phyloP scores from a whole-genome alignment of 1,140 invertebrate genomes.

The Eubasilissa regina region DNA sequence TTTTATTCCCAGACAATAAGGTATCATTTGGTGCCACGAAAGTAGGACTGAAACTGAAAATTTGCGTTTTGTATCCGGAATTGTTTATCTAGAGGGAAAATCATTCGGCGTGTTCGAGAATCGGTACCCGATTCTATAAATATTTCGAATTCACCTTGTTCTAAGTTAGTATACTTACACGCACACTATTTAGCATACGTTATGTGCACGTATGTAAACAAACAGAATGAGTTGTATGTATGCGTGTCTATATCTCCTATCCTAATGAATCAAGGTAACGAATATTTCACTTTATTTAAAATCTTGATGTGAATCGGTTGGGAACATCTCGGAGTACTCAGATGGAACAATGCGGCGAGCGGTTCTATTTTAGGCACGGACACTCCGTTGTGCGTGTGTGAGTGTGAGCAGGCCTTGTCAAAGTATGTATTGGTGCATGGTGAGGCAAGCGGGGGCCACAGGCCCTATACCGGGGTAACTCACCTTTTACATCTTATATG shows the following conservation, averaged over 20 bases:
- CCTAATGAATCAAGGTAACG: too few species aligned
- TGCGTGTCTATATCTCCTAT: too few species aligned
- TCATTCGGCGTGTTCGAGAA: too few species aligned
- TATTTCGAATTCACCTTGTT: slow-evolving; percentile 16
- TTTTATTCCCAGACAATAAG: too few species aligned
- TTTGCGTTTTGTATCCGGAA: too few species aligned
- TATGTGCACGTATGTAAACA: too few species aligned
- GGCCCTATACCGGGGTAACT: neutral
- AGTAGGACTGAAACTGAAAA: too few species aligned
- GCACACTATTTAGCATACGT: too few species aligned
- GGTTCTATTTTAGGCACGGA: slow-evolving; percentile 22
- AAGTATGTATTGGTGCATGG: slow-evolving; percentile 1
- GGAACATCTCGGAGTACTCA: slow-evolving; percentile 1
- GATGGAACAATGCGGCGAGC: slow-evolving; percentile 35
- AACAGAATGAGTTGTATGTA: too few species aligned
- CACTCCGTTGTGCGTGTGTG: neutral
- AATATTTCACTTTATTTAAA: too few species aligned
- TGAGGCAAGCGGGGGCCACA: neutral
- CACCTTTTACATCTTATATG: neutral
- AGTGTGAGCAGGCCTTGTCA: slow-evolving; percentile 9
- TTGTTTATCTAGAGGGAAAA: too few species aligned
- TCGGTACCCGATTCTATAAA: neutral
- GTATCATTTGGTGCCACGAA: too few species aligned
- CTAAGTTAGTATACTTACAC: neutral
- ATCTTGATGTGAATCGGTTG: neutral